Conservation (phyloP, 2,888 invertebrate genomes). For the Rhagium mordax region DNA sequence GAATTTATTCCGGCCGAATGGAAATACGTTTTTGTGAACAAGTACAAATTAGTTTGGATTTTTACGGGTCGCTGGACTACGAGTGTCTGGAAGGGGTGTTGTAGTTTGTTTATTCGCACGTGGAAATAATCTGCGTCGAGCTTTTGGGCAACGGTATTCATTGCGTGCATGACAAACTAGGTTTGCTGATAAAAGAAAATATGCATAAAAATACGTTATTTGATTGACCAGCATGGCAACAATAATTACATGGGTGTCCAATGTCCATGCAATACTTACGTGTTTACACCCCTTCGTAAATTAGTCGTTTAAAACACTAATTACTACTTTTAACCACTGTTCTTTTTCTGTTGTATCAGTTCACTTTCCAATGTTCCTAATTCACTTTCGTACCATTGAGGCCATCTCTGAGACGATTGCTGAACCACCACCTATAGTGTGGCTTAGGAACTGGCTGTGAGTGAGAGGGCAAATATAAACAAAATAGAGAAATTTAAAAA, state of each 20-base stretch:
- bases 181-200: neutral
- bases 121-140: neutral
- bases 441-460: no score
- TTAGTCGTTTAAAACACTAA: no score
- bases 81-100: conserved; percentile 10
- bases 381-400: no score
- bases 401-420: no score
- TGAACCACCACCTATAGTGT: no score
- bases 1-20: conserved; percentile 22
- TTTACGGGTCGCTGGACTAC: conserved; percentile 31
- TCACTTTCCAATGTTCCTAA: no score
- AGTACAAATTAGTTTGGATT: conserved; percentile 22
- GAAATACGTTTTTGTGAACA: conserved; percentile 24
- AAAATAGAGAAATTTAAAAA: no score
- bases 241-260: neutral
- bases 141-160: neutral
- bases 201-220: neutral
- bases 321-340: no score
- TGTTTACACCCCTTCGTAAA: no score
- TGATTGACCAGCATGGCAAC: neutral
- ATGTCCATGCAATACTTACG: no score
- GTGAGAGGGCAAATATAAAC: no score
- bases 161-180: neutral
- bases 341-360: no score
- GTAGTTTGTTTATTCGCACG: conserved; percentile 5